phyloP scores from a whole-genome alignment of 2,113 vertebrate species.

The Microcebus lehilahytsara region DNA sequence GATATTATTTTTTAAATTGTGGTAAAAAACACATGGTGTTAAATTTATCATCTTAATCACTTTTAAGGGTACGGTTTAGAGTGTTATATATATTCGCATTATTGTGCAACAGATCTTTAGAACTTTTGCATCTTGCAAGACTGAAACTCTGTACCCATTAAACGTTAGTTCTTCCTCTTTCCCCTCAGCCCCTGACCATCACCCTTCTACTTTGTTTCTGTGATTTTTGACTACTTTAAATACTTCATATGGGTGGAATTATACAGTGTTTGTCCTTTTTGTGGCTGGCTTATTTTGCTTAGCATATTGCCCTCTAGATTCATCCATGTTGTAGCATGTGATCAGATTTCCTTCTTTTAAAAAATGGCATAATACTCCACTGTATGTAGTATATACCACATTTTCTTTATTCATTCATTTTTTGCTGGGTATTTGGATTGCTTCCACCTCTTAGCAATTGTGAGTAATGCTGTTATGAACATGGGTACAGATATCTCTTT shows the following conservation, averaged over 20 bases:
- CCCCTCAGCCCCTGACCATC: not conserved
- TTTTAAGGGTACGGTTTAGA: not conserved
- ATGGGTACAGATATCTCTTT: too few species aligned
- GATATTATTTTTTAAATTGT: not conserved
- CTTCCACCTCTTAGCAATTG: too few species aligned
- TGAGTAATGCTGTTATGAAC: too few species aligned
- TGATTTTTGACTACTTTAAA: not conserved
- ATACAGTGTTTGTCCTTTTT: not conserved
- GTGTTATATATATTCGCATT: not conserved
- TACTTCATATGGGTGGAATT: not conserved
- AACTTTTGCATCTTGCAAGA: not conserved
- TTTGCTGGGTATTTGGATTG: too few species aligned
- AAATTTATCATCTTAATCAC: not conserved
- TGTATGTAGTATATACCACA: too few species aligned
- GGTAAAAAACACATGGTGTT: not conserved
- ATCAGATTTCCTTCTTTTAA: too few species aligned
- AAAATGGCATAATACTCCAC: too few species aligned
- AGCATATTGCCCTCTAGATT: too few species aligned
- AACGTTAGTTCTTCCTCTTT: not conserved
- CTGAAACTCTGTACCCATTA: not conserved
- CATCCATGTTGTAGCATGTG: too few species aligned
- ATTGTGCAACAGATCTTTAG: not conserved
- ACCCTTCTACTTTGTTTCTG: not conserved
- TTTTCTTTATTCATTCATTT: too few species aligned
- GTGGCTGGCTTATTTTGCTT: not conserved